phyloP scores from a whole-genome alignment of 2,113 vertebrate genomes.

The Gadus chalcogrammus region DNA sequence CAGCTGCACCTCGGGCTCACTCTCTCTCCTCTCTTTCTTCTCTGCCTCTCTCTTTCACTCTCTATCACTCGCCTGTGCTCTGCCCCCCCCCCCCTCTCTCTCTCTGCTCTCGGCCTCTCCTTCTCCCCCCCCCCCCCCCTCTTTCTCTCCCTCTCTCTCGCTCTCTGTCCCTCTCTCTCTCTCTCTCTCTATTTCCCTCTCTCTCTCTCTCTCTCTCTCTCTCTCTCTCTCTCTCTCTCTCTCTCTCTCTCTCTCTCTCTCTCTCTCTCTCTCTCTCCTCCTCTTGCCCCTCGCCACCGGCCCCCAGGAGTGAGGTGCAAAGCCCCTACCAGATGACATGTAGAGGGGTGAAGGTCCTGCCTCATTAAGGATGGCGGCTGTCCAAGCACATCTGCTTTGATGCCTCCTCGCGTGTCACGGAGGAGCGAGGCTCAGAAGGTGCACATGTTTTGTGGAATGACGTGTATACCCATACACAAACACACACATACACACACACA shows the following conservation, averaged over 20 bases:
- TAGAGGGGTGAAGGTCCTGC: conserved; percentile 29
- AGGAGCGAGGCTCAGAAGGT: not conserved
- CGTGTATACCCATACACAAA: too few species aligned
- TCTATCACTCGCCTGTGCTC: not conserved
- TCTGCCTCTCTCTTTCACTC: too few species aligned
- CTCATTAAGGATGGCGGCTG: conserved; percentile 33
- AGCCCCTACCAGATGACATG: conserved; percentile 44
- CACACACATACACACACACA: too few species aligned
- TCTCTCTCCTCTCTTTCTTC: too few species aligned
- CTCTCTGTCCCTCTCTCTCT: too few species aligned
- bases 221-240: too few species aligned
- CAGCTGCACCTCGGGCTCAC: conserved; percentile 50
- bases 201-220: too few species aligned
- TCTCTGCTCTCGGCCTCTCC: too few species aligned
- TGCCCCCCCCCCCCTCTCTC: not conserved
- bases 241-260: conserved; percentile 12
- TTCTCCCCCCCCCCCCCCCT: too few species aligned
- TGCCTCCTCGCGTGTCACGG: conserved; percentile 13
- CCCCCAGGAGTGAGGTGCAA: conserved; percentile 24
- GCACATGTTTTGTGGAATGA: not conserved
- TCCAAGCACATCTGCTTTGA: conserved; percentile 21
- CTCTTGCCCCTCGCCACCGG: conserved; percentile 15
- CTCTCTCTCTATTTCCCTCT: too few species aligned
- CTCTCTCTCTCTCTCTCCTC: not conserved
- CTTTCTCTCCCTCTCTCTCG: too few species aligned